A percentile compares a stretch with the other conserved stretches of the same genome.
phyloP scores from a whole-genome alignment of 1,140 invertebrate species.

The Camponotus vicinus region DNA sequence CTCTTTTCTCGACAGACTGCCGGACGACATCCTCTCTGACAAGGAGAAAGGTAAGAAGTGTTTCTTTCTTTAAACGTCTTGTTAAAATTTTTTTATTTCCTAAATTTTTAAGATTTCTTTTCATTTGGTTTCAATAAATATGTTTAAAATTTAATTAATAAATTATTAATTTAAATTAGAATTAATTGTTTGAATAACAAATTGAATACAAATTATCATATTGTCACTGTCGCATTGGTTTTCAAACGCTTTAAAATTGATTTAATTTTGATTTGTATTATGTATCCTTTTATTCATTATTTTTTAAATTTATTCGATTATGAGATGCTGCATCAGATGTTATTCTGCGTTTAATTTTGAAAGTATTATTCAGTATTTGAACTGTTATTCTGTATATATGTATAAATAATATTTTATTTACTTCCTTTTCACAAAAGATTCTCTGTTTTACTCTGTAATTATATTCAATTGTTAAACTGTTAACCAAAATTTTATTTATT shows the following conservation, averaged over 20 bases:
- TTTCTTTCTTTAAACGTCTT: background rate
- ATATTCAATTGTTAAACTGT: background rate
- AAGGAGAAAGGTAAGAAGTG: conserved; percentile 82
- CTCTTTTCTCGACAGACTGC: conserved; percentile 86
- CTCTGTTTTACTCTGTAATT: background rate
- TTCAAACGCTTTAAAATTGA: background rate
- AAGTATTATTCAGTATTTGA: background rate
- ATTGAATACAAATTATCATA: too few species aligned
- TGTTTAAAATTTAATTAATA: background rate
- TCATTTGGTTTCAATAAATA: background rate
- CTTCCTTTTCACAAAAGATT: background rate
- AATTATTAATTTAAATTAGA: too few species aligned
- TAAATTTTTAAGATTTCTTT: background rate
- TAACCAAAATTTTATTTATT: conserved; percentile 15
- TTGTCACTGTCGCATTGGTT: too few species aligned
- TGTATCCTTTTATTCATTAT: background rate
- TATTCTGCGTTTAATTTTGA: background rate
- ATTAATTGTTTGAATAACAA: too few species aligned
- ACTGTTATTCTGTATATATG: background rate
- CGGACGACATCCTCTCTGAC: conserved; percentile 83
- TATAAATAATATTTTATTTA: background rate
- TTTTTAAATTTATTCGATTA: background rate
- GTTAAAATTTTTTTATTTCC: background rate
- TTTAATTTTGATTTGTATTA: conserved; percentile 17
- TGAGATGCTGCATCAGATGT: background rate